Percentiles rank a stretch among this genome's conserved stretches.
Evolutionary conservation across 2,888 invertebrate species (phyloP).

Genomic region (Idaea aversata): DNA sequence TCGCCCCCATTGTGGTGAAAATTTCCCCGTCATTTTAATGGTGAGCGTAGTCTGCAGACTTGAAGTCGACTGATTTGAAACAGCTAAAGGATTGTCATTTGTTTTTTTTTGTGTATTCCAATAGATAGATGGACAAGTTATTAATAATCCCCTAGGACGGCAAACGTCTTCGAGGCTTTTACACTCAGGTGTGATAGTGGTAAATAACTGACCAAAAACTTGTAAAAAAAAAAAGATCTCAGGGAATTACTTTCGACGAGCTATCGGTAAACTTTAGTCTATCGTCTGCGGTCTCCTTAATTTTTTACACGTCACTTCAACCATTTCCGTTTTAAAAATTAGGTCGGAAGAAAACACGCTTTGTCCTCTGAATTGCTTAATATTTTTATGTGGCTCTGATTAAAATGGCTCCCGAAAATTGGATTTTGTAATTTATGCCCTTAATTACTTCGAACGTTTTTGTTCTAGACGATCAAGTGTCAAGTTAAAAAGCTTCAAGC

Average conservation of each 20-base stretch:
- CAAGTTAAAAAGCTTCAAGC: neutral
- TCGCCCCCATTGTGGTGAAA: constrained; percentile 16
- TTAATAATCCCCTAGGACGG: no score
- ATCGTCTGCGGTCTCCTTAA: constrained; percentile 3
- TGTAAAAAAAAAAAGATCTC: no score
- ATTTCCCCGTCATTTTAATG: constrained; percentile 25
- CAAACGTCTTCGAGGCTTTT: no score
- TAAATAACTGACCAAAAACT: no score
- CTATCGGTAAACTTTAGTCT: neutral
- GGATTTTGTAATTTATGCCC: constrained; percentile 28
- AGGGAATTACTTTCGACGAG: neutral
- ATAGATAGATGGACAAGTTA: no score
- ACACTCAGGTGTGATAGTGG: no score
- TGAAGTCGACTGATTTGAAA: neutral
- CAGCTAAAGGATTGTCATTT: no score
- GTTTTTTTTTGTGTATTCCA: no score
- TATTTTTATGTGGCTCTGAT: constrained; percentile 24
- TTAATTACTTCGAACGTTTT: constrained; percentile 28
- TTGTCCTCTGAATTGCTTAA: constrained; percentile 25
- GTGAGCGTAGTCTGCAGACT: constrained; percentile 8
- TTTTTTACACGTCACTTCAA: constrained; percentile 25
- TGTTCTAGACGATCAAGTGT: constrained; percentile 1
- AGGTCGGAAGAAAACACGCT: constrained; percentile 14
- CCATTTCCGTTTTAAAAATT: constrained; percentile 14
- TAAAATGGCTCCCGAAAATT: constrained; percentile 23